These are phyloP conservation scores for Anguilla obscura DNA, from an alignment of 2,797 vertebrate genomes.

Conservation along the genomic window DNA sequence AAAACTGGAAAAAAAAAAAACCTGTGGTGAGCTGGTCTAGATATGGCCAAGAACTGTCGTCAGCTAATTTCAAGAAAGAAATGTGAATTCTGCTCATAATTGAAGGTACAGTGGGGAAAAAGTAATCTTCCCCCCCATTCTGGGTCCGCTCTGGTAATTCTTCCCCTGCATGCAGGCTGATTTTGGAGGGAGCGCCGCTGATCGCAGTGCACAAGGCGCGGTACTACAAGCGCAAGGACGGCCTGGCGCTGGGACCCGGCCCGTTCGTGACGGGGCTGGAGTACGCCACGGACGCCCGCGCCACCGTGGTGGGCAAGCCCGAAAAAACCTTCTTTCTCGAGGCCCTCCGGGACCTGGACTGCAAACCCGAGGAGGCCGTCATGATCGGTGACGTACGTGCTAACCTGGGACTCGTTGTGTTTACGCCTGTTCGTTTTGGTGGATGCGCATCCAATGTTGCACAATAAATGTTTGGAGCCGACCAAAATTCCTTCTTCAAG, in stretches of 20 bases:
- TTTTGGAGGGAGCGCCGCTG: conserved; percentile 87
- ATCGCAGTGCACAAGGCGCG: conserved; percentile 95
- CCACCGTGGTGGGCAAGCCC: conserved; percentile 90
- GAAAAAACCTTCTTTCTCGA: conserved; percentile 87
- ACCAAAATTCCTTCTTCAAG: too few relatives aligned
- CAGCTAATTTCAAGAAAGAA: neutral
- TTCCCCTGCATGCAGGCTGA: conserved; percentile 66
- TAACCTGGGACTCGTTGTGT: neutral
- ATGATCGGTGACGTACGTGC: conserved; percentile 89
- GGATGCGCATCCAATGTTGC: neutral
- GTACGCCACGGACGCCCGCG: conserved; percentile 81
- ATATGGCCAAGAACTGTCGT: neutral
- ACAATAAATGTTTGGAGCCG: too few relatives aligned
- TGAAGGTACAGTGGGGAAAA: neutral
- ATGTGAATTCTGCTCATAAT: neutral
- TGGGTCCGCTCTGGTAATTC: neutral
- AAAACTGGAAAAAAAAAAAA: neutral
- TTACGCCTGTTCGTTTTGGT: neutral
- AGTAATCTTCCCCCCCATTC: neutral
- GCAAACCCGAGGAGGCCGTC: conserved; percentile 78
- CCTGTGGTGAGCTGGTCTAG: neutral
- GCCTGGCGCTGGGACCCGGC: conserved; percentile 90
- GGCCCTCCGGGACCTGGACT: conserved; percentile 80
- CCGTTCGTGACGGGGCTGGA: conserved; percentile 88
- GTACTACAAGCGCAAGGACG: conserved; percentile 89